Conservation (phyloP, 1,140 invertebrate genomes). For the Campoletis sonorensis region DNA sequence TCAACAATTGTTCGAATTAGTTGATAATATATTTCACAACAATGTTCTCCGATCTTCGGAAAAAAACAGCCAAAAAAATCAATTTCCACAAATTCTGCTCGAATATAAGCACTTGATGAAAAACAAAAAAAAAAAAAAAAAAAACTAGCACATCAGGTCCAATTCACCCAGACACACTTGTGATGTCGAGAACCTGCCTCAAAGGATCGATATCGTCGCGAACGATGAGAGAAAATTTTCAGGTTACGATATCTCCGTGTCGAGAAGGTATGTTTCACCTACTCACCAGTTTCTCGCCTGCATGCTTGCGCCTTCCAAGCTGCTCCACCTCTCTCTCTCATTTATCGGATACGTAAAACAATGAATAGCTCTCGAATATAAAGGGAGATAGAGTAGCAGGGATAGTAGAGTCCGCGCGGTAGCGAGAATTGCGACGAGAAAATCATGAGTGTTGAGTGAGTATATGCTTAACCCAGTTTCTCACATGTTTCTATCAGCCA, state of each 20-base stretch:
- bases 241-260: not conserved
- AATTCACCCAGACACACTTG: not conserved
- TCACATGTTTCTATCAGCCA: slow-evolving; percentile 27
- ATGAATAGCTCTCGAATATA: slow-evolving; percentile 14
- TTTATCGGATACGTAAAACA: slow-evolving; percentile 7
- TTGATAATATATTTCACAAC: too few species aligned
- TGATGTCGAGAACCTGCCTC: not conserved
- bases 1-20: too few species aligned
- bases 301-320: not conserved
- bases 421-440: not conserved
- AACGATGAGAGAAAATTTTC: not conserved
- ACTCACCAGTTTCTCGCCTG: not conserved
- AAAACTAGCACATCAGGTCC: too few species aligned
- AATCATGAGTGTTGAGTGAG: not conserved
- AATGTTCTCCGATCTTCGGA: too few species aligned
- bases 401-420: too few species aligned
- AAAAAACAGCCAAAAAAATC: too few species aligned
- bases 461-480: slow-evolving; percentile 36
- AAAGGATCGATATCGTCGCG: not conserved
- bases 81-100: too few species aligned
- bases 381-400: slow-evolving; percentile 13
- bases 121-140: too few species aligned
- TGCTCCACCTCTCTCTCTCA: not conserved
- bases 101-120: too few species aligned
- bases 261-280: not conserved